These are phyloP conservation scores for Patella pellucida DNA, from an alignment of 2,888 invertebrate genomes.

Conservation along the genomic window DNA sequence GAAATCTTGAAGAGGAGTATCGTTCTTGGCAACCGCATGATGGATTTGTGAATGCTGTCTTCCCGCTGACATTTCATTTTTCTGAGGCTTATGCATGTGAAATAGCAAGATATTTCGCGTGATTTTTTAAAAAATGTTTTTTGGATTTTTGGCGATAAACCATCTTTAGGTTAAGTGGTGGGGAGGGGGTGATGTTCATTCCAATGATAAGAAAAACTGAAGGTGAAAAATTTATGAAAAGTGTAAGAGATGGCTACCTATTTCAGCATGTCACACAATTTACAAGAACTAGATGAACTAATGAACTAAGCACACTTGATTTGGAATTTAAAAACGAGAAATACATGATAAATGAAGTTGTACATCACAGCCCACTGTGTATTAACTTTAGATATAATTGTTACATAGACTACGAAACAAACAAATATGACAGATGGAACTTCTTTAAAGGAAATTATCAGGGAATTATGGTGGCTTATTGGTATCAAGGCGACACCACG, in stretches of 20 bases:
- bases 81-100: too few species aligned
- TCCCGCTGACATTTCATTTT: too few species aligned
- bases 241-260: not conserved
- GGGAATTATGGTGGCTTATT: not conserved
- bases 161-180: too few species aligned
- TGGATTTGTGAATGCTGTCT: too few species aligned
- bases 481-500: too few species aligned
- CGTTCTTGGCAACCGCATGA: too few species aligned
- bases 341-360: not conserved
- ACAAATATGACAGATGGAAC: not conserved
- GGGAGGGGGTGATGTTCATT: too few species aligned
- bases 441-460: not conserved
- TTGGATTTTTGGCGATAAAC: too few species aligned
- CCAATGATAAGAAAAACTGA: too few species aligned
- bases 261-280: not conserved
- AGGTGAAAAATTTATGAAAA: slow-evolving; percentile 4
- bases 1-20: too few species aligned
- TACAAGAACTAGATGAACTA: not conserved
- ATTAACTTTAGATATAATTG: not conserved
- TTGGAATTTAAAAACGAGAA: not conserved
- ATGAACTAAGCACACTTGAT: not conserved
- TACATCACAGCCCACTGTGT: not conserved
- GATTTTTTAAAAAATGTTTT: too few species aligned
- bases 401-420: not conserved
- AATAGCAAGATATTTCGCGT: too few species aligned